Conservation (phyloP, 2,113 vertebrate genomes). For the Garra rufa region DNA sequence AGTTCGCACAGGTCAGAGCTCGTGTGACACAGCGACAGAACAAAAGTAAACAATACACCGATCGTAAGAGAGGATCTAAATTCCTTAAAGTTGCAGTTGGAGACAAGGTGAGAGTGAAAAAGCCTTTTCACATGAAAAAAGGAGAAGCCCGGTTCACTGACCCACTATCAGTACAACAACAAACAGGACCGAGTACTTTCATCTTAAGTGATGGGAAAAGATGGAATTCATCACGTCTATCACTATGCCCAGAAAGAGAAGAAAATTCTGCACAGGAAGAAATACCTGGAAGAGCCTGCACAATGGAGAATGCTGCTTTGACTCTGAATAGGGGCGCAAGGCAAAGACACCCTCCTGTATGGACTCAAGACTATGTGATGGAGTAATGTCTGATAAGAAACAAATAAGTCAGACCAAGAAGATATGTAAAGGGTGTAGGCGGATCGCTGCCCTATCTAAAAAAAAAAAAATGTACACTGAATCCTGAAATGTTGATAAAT, state of each 20-base stretch:
- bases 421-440: neutral
- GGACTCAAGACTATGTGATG: neutral
- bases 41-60: no score
- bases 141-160: neutral
- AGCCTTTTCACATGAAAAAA: neutral
- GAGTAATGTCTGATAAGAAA: neutral
- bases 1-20: no score
- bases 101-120: neutral
- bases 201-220: neutral
- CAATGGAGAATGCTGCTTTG: neutral
- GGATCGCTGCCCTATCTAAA: neutral
- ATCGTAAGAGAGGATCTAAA: no score
- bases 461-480: neutral
- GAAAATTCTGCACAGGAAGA: neutral
- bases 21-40: neutral
- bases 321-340: neutral
- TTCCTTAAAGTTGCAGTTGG: neutral
- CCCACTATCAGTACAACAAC: neutral
- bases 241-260: neutral
- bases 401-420: neutral
- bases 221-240: neutral
- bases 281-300: neutral
- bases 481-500: neutral
- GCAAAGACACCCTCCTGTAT: neutral
- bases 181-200: neutral